Percentiles rank a stretch among this genome's conserved stretches.
Conservation (phyloP, 2,797 vertebrate species). For the Neosalanx taihuensis region DNA sequence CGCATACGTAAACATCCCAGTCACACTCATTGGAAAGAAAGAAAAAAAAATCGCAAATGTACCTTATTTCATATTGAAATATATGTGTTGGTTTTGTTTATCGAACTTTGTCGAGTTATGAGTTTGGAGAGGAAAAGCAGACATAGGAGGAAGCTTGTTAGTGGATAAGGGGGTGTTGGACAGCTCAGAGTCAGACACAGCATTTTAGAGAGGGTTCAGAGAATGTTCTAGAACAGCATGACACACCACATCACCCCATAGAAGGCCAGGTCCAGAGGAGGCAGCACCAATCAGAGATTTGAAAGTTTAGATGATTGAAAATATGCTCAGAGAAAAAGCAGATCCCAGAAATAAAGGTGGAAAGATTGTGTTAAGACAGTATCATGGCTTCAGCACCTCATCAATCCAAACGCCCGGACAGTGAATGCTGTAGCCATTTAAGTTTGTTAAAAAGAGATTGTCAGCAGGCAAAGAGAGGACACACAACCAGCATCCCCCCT, state of each 20-base stretch:
- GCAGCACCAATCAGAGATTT: conserved; percentile 44
- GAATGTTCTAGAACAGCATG: conserved; percentile 86
- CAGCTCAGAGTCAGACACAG: conserved; percentile 49
- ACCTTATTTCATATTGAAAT: conserved; percentile 60
- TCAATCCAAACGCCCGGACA: conserved; percentile 40
- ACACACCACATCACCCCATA: conserved; percentile 92
- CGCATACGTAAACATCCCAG: neutral
- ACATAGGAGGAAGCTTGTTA: conserved; percentile 64
- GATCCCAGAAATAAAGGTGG: conserved; percentile 37
- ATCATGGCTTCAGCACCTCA: conserved; percentile 59
- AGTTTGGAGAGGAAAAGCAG: conserved; percentile 43
- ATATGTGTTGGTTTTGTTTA: conserved; percentile 47
- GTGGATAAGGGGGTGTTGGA: conserved; percentile 51
- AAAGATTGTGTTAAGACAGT: conserved; percentile 52
- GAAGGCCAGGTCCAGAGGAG: conserved; percentile 55
- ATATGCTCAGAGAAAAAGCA: conserved; percentile 48
- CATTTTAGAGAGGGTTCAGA: conserved; percentile 52
- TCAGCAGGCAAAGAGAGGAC: conserved; percentile 59
- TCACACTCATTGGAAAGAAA: conserved; percentile 18
- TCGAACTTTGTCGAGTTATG: conserved; percentile 55
- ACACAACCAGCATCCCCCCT: conserved; percentile 60
- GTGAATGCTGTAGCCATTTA: conserved; percentile 64
- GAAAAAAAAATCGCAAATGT: conserved; percentile 50
- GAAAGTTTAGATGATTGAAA: conserved; percentile 39
- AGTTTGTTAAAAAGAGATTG: conserved; percentile 39